Evolutionary conservation across 1,140 invertebrate genomes (phyloP).

Genomic region (Drosophila lacteicornis): DNA sequence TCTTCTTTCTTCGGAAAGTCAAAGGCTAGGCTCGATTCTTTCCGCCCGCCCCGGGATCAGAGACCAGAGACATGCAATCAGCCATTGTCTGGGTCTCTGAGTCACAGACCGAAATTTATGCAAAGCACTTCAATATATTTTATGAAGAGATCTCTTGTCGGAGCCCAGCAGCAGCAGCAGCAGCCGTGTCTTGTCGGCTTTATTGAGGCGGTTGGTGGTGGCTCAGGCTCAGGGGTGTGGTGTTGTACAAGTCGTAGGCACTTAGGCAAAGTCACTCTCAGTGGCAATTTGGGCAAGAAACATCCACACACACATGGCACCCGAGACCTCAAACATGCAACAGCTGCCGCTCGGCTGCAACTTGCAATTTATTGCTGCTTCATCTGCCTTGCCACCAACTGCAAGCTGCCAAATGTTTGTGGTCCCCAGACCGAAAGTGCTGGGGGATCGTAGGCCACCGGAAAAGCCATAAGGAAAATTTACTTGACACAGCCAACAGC

Average conservation of each 20-base stretch:
- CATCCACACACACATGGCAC: constrained; percentile 20
- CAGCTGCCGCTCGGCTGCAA: constrained; percentile 65
- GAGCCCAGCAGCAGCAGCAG: constrained; percentile 22
- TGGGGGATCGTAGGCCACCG: constrained; percentile 1
- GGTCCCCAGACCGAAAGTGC: not conserved
- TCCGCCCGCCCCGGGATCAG: constrained; percentile 11
- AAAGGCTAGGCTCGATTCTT: constrained; percentile 15
- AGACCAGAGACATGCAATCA: constrained; percentile 24
- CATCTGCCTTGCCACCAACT: constrained; percentile 44
- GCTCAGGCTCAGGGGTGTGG: not conserved
- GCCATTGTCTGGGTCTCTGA: constrained; percentile 27
- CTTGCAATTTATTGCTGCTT: constrained; percentile 70
- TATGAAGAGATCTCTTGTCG: constrained; percentile 62
- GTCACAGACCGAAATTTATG: constrained; percentile 51
- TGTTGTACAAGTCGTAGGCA: constrained; percentile 26
- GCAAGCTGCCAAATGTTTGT: constrained; percentile 18
- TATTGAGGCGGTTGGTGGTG: constrained; percentile 1
- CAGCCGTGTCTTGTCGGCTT: constrained; percentile 37
- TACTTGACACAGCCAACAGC: constrained; percentile 5
- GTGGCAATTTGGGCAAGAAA: constrained; percentile 56
- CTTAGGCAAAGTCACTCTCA: constrained; percentile 57
- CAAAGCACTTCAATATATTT: constrained; percentile 67
- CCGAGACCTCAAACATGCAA: constrained; percentile 58
- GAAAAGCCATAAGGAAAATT: constrained; percentile 6
- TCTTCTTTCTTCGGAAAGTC: constrained; percentile 24